Conservation (phyloP, 2,113 vertebrate genomes). For the Eubucco bourcierii region DNA sequence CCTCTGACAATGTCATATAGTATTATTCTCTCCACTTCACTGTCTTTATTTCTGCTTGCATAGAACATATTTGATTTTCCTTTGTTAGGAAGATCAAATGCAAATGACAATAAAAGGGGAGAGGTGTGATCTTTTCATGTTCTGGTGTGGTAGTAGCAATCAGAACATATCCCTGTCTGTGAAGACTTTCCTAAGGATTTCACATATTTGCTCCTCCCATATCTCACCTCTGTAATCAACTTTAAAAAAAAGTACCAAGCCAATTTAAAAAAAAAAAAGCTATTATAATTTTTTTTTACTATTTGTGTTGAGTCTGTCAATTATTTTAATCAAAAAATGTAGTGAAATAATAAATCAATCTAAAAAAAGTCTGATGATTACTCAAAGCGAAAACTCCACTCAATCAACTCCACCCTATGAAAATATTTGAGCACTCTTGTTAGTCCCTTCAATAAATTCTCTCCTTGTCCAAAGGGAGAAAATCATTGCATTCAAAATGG, state of each 20-base stretch:
- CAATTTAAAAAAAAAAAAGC: neutral
- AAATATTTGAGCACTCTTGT: neutral
- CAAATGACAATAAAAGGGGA: neutral
- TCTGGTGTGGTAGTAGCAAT: neutral
- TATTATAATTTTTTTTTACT: neutral
- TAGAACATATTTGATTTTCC: slow-evolving; percentile 9
- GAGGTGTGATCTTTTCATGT: neutral
- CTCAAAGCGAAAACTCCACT: neutral
- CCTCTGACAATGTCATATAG: neutral
- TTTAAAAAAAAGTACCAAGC: neutral
- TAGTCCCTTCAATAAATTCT: neutral
- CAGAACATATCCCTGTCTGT: neutral
- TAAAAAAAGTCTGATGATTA: neutral
- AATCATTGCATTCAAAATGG: neutral
- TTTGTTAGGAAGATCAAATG: neutral
- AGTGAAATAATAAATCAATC: neutral
- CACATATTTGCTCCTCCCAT: accelerated
- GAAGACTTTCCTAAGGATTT: neutral
- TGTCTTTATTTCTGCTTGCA: neutral
- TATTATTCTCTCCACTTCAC: neutral
- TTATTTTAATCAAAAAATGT: neutral
- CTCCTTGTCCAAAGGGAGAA: neutral
- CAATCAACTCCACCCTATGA: neutral
- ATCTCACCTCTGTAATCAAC: neutral
- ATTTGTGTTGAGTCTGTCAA: neutral